phyloP scores from a whole-genome alignment of 2,797 vertebrate genomes.

The Chelonia mydas region DNA sequence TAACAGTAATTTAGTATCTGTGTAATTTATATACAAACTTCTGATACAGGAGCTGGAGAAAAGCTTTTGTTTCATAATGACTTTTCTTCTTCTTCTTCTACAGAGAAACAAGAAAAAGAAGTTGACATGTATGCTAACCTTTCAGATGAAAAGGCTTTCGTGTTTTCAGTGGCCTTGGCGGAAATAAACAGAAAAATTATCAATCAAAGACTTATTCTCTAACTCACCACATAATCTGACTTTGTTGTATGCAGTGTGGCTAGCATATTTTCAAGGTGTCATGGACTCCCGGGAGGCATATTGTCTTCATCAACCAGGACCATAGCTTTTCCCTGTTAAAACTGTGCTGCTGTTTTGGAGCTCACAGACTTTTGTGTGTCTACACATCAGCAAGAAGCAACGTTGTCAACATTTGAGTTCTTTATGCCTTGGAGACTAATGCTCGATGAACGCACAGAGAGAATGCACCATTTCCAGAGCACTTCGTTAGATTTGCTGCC shows the following conservation, averaged over 20 bases:
- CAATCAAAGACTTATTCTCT: conserved; percentile 96
- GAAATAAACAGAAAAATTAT: conserved; percentile 99
- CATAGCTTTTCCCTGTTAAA: conserved; percentile 44
- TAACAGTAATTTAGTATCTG: background rate
- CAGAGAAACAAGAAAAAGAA: conserved; percentile 99
- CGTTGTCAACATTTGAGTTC: conserved; percentile 67
- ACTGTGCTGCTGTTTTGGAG: conserved; percentile 65
- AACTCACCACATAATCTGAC: conserved; percentile 72
- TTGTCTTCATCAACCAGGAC: conserved; percentile 64
- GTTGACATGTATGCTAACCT: conserved; percentile 97
- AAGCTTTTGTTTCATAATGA: conserved; percentile 69
- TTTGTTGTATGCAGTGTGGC: conserved; percentile 68
- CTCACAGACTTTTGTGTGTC: conserved; percentile 34
- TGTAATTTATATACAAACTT: background rate
- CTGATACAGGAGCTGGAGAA: background rate
- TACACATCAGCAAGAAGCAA: conserved; percentile 67
- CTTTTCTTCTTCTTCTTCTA: conserved; percentile 75
- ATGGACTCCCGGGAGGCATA: conserved; percentile 60
- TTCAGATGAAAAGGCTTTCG: conserved; percentile 98
- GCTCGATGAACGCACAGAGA: conserved; percentile 59
- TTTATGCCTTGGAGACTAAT: conserved; percentile 54
- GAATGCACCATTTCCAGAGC: conserved; percentile 69
- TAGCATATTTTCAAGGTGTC: conserved; percentile 67
- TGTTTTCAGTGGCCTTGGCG: conserved; percentile 98
- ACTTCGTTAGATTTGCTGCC: conserved; percentile 74